These are phyloP conservation scores for Drosophila formosana DNA, from an alignment of 2,888 invertebrate species.

Conservation along the genomic window DNA sequence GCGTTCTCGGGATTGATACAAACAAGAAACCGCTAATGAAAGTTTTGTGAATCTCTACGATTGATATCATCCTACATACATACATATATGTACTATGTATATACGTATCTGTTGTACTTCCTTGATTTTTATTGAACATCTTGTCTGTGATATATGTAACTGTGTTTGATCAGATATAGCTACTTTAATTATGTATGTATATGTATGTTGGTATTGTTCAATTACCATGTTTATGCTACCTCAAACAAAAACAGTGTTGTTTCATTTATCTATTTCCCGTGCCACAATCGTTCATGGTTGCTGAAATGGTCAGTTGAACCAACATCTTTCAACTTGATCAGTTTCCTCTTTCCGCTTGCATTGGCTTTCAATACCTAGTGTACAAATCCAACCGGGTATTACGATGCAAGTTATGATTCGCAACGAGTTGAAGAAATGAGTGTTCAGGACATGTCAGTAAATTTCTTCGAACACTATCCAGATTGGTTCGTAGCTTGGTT, in stretches of 20 bases:
- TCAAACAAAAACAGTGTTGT: not conserved
- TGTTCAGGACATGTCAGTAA: no score
- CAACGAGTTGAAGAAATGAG: no score
- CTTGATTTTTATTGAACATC: not conserved
- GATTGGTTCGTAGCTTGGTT: no score
- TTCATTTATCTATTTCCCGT: slow-evolving; percentile 8
- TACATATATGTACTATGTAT: no score
- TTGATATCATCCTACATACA: not conserved
- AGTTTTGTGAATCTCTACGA: not conserved
- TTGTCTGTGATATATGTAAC: not conserved
- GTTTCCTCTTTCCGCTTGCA: slow-evolving; percentile 21
- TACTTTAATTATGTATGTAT: not conserved
- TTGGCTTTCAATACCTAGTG: not conserved
- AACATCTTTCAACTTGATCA: slow-evolving; percentile 14
- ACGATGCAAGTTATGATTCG: no score
- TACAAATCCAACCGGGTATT: not conserved
- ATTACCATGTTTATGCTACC: not conserved
- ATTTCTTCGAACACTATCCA: no score
- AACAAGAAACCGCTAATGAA: not conserved
- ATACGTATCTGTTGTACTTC: not conserved
- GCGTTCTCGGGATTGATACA: not conserved
- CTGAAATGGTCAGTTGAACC: not conserved
- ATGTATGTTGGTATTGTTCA: not conserved
- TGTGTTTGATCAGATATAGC: not conserved
- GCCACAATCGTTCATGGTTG: not conserved